A percentile compares a stretch with the other conserved stretches of the same genome.
phyloP scores from a whole-genome alignment of 2,113 vertebrate species.

The Diphyllodes magnificus region DNA sequence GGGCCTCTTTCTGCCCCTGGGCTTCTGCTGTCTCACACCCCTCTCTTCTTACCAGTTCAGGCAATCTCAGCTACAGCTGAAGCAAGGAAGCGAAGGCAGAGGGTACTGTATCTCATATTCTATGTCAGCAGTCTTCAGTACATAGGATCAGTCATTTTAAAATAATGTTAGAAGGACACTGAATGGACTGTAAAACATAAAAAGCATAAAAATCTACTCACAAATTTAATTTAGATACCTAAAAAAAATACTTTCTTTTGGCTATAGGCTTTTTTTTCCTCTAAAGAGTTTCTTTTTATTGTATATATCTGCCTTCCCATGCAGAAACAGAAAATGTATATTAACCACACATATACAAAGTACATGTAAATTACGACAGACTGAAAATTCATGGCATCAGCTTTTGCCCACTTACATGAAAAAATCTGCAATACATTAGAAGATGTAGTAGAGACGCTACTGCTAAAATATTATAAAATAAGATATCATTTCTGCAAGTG shows the following conservation, averaged over 20 bases:
- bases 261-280: background rate
- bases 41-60: background rate
- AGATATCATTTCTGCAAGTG: background rate
- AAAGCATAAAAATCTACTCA: background rate
- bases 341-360: background rate
- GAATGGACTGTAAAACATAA: background rate
- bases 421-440: background rate
- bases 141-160: background rate
- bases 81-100: background rate
- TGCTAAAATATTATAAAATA: background rate
- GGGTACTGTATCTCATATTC: background rate
- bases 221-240: background rate
- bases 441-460: background rate
- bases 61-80: background rate
- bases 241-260: background rate
- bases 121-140: background rate
- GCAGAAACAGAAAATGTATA: background rate
- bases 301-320: background rate
- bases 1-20: background rate
- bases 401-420: background rate
- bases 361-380: rapidly evolving
- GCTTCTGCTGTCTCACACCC: background rate
- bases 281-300: background rate
- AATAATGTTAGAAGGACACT: background rate
- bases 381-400: background rate